A percentile compares a stretch with the other conserved stretches of the same genome.
These are phyloP conservation scores for Deroplatys truncata DNA, from an alignment of 2,888 invertebrate genomes.

Conservation along the genomic window DNA sequence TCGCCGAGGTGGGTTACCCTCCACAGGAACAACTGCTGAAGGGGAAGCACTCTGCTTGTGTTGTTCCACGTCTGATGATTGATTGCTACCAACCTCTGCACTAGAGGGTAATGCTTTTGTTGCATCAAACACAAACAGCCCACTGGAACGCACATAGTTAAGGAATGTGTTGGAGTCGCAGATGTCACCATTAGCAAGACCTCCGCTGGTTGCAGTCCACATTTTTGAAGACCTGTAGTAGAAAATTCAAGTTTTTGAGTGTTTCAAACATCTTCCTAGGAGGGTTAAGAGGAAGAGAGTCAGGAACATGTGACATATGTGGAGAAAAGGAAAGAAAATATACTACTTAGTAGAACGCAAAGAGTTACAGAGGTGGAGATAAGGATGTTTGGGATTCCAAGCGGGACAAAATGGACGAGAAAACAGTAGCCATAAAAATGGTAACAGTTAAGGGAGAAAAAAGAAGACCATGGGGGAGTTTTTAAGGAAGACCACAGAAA, in stretches of 20 bases:
- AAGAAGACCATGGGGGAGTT: too few species aligned
- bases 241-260: not conserved
- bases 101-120: not conserved
- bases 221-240: not conserved
- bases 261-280: too few species aligned
- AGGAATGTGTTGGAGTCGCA: constrained; percentile 23
- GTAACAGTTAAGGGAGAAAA: too few species aligned
- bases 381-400: too few species aligned
- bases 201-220: not conserved
- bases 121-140: constrained; percentile 18
- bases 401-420: too few species aligned
- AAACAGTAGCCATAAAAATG: too few species aligned
- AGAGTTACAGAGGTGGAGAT: too few species aligned
- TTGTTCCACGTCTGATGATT: not conserved
- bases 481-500: too few species aligned
- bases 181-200: constrained; percentile 16
- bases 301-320: too few species aligned
- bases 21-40: not conserved
- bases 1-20: not conserved
- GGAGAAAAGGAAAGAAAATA: too few species aligned
- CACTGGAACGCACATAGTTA: constrained; percentile 19
- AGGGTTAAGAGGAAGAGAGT: too few species aligned
- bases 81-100: not conserved
- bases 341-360: too few species aligned
- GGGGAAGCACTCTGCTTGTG: not conserved